Evolutionary conservation across 2,888 invertebrate genomes (phyloP), one percentile per base, ranked within the genome.

Genomic region (Drosophila borborema): DNA sequence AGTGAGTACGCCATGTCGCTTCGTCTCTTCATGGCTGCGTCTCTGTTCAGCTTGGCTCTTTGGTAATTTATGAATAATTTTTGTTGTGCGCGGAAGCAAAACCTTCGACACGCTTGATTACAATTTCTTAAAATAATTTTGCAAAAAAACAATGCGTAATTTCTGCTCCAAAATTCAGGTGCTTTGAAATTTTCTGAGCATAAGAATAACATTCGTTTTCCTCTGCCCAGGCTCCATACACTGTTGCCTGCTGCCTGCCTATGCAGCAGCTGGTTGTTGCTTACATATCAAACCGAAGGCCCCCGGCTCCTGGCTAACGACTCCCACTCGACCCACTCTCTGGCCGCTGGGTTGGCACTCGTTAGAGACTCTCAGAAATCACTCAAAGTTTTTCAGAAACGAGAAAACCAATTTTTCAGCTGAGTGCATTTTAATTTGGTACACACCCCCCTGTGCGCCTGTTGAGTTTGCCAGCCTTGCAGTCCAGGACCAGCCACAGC

Each of bases 381-480:
- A 84, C 83, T 84, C 81, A 84, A 89, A 88, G 82, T 89, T 83
- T 89, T 77, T 79, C 79, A 82, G 87, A 77, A 84, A 82, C 83
- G 83, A 86, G 86, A 91, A 85, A 93, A 92, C 90, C 91, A 93
- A 93, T 93, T 93, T 92, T 92, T 92, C 92, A 93, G 90, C 86
- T 93, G 91, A 92, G 91, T 90, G 92, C 89, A 91, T 92, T 92
- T 93, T 93, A 92, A 92, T 93, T 92, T 91, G 88, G 90, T 91
- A 88, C 79, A 85, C 88, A 73, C 74, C 72, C 81, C 81, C 68
- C 68, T 77, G 73, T 77, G 63, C 70, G 72, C 69, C 86, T 73
- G 75, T 75, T 81, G 66, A 77, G 69, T 73, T 72, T 72, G 71
- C 56, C 77, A 71, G 67, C 65, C 48, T 40, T 66, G 62, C 71